Conservation (phyloP, 2,113 vertebrate species). For the Ictalurus punctatus region DNA sequence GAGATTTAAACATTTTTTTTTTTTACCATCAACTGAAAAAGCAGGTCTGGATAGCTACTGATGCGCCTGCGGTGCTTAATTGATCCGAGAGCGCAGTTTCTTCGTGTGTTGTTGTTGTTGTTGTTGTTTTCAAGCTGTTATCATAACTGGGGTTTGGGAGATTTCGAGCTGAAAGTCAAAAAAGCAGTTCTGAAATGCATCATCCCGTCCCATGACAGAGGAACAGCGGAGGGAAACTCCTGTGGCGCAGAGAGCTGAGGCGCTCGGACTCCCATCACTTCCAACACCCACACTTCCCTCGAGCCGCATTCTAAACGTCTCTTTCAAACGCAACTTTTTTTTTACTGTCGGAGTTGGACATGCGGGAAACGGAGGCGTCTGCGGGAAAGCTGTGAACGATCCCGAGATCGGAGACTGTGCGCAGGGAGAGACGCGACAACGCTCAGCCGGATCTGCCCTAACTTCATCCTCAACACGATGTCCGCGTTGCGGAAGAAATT, state of each 20-base stretch:
- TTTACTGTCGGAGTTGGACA: conserved; percentile 32
- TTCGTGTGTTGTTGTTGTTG: neutral
- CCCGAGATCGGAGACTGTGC: conserved; percentile 1
- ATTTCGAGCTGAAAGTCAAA: neutral
- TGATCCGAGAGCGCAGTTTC: neutral
- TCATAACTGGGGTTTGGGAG: neutral
- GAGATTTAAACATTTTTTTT: neutral
- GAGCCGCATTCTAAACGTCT: neutral
- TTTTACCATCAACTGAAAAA: neutral
- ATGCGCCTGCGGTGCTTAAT: neutral
- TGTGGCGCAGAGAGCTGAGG: conserved; percentile 30
- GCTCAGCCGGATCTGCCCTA: neutral
- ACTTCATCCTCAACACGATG: conserved; percentile 70
- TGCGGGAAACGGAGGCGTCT: conserved; percentile 21
- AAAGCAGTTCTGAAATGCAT: conserved; percentile 21
- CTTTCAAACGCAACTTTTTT: conserved; percentile 31
- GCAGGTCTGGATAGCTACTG: neutral
- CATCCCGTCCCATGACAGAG: conserved; percentile 34
- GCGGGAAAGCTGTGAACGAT: conserved; percentile 23
- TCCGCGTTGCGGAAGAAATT: conserved; percentile 87
- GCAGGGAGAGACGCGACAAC: conserved; percentile 3
- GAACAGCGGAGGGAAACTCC: conserved; percentile 17
- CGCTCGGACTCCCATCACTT: neutral
- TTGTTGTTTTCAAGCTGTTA: neutral
- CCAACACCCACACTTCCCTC: neutral